Evolutionary conservation across 2,888 invertebrate species (phyloP).

Genomic region (Phalera bucephala): DNA sequence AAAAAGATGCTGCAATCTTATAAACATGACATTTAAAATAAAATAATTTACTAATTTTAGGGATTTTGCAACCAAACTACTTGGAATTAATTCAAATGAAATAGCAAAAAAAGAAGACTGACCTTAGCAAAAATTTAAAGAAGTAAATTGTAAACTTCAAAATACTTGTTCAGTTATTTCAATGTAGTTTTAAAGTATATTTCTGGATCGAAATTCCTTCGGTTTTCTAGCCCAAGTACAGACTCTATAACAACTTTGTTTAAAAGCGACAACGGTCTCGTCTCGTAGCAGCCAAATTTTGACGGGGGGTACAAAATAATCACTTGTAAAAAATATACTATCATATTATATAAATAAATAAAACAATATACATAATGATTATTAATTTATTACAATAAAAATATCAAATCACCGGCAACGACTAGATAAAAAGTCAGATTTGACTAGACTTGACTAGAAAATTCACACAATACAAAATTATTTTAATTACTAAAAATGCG

Average conservation of each 20-base stretch:
- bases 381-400: conserved; percentile 67
- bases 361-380: conserved; percentile 63
- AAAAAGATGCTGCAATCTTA: conserved; percentile 16
- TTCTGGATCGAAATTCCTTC: background rate
- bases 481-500: conserved; percentile 39
- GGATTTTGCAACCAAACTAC: conserved; percentile 18
- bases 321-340: conserved; percentile 27
- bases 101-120: conserved; percentile 34
- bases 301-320: conserved; percentile 32
- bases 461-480: conserved; percentile 54
- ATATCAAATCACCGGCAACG: conserved; percentile 51
- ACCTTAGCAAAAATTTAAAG: conserved; percentile 38
- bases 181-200: background rate
- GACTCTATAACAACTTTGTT: conserved; percentile 57
- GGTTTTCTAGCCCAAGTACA: conserved; percentile 53
- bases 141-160: conserved; percentile 23
- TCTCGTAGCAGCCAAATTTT: conserved; percentile 67
- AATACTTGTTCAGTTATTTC: background rate
- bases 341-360: conserved; percentile 54
- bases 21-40: conserved; percentile 5
- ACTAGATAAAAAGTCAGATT: conserved; percentile 50
- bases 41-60: conserved; percentile 5
- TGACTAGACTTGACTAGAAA: conserved; percentile 76
- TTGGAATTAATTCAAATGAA: conserved; percentile 24
- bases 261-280: conserved; percentile 66